Base-by-base conservation (phyloP, 2,888 invertebrate species). In the Hypomecis punctinalis region DNA sequence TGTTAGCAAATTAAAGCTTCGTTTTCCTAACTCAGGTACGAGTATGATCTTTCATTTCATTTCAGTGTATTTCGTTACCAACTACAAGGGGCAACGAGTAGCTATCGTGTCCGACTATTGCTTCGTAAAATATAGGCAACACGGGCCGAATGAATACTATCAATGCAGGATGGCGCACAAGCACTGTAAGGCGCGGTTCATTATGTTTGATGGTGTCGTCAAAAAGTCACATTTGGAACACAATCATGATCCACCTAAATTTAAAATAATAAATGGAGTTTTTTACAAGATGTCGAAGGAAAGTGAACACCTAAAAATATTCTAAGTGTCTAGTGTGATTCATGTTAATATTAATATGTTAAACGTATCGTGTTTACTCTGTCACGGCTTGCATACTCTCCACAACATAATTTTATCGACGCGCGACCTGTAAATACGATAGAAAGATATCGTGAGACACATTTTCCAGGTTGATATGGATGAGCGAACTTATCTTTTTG, bases 161-260 rank as follows among this genome's bases (percentile, higher is more conserved):
- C 48, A 37, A 8, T 11, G 37, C 11, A 6, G 11, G 8, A 49
- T 8, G 49, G 36, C 6, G 5, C 11, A 37, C 49, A 49, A 8
- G 36, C n/a, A 49, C 0, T 49, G 48, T n/a, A 49, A 11, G 49
- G 49, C 6, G 49, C 36, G 37, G 11, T 49, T 49, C 4, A 37
- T 7, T 37, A 37, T 37, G 1, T 49, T 11, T 37, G 8, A 11
- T 11, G 37, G 49, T n/a, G 5, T 11, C 11, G 6, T 49, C 5
- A 49, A 37, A 37, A 49, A 49, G 3, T 11, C 49, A 11, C 11
- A n/a, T 8, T 8, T 49, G 9, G n/a, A 3, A 10, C 35, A 48
- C 10, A 48, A 48, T 7, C 48, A 48, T 11, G 48, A n/a, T n/a
- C n/a, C 36, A n/a, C 48, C 35, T 36, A 48, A 13, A 48, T 48